Evolutionary conservation across 2,113 vertebrate species (phyloP).

Genomic region (Brienomyrus brachyistius): DNA sequence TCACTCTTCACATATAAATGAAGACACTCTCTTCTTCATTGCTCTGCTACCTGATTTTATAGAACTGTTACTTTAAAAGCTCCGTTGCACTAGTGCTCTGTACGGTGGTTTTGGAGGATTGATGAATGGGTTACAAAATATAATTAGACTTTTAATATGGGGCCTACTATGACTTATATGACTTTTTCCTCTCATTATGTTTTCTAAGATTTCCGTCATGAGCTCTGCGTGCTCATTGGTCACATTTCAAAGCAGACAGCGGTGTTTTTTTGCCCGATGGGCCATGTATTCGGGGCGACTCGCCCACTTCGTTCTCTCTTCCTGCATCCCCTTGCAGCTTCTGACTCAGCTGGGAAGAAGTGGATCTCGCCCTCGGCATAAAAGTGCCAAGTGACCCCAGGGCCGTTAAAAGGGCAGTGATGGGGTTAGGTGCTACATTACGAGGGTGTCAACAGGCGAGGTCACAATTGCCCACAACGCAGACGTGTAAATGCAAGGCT

Average conservation of each 20-base stretch:
- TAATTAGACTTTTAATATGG: neutral
- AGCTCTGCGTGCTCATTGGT: neutral
- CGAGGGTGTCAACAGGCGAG: neutral
- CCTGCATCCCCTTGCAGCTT: neutral
- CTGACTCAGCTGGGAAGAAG: neutral
- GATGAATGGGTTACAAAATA: neutral
- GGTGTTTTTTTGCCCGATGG: neutral
- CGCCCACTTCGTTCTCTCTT: neutral
- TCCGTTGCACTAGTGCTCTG: neutral
- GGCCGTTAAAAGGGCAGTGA: conserved; percentile 27
- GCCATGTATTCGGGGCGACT: neutral
- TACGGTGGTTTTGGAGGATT: neutral
- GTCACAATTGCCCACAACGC: neutral
- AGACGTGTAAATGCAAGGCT: neutral
- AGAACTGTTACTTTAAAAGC: neutral
- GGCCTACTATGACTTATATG: neutral
- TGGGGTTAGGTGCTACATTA: conserved; percentile 20
- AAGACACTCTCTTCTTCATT: neutral
- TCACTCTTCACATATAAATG: neutral
- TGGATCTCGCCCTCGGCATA: conserved; percentile 34
- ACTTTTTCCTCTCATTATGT: neutral
- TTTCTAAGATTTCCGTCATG: neutral
- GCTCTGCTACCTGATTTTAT: neutral
- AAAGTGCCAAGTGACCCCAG: conserved; percentile 43
- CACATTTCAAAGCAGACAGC: neutral